Percentiles rank a stretch among this genome's conserved stretches.
phyloP scores from a whole-genome alignment of 2,113 vertebrate genomes.

The Solenodon paradoxus region DNA sequence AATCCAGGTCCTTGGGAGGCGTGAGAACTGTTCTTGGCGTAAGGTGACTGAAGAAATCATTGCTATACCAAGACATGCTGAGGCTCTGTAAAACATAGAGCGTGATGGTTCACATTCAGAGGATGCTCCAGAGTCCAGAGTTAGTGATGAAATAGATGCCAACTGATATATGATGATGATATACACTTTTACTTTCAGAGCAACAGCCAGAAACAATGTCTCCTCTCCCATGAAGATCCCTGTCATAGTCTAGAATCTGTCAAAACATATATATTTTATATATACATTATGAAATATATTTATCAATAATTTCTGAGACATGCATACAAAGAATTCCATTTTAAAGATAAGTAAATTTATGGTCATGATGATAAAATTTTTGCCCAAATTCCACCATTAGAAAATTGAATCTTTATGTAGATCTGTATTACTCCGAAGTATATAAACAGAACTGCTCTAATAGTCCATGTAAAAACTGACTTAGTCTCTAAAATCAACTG shows the following conservation, averaged over 20 bases:
- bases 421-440: neutral
- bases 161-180: neutral
- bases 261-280: neutral
- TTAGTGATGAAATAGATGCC: neutral
- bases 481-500: neutral
- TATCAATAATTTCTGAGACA: neutral
- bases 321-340: neutral
- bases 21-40: no score
- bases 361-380: neutral
- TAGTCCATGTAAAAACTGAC: neutral
- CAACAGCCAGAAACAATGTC: neutral
- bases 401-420: neutral
- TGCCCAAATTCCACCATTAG: neutral
- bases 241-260: neutral
- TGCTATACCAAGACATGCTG: no score
- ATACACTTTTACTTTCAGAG: neutral
- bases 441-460: neutral
- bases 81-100: neutral
- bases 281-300: neutral
- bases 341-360: neutral
- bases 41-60: no score
- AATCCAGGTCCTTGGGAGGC: no score
- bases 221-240: neutral
- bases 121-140: neutral
- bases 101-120: neutral